Evolutionary conservation across 2,797 vertebrate species (phyloP).

Genomic region (Anguilla megastoma): DNA sequence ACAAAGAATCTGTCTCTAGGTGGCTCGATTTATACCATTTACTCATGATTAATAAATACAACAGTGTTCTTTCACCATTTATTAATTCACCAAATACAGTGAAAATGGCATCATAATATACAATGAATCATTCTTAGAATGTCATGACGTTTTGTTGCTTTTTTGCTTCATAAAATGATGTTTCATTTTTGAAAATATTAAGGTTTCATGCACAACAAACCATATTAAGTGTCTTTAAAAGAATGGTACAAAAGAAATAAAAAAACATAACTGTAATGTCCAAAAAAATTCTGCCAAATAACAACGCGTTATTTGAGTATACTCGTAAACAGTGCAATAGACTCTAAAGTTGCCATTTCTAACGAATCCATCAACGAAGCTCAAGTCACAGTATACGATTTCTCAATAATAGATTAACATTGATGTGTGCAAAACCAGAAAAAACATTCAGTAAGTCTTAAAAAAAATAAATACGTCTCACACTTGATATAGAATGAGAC

Average conservation of each 20-base stretch:
- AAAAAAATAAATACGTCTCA: conserved; percentile 59
- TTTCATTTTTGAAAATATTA: conserved; percentile 88
- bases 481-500: conserved; percentile 72
- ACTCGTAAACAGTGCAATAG: conserved; percentile 85
- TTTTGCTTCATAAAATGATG: conserved; percentile 88
- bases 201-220: conserved; percentile 91
- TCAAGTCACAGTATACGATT: conserved; percentile 86
- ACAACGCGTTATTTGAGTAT: conserved; percentile 79
- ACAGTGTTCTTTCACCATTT: conserved; percentile 81
- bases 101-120: conserved; percentile 97
- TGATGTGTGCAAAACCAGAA: conserved; percentile 83
- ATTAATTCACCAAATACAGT: conserved; percentile 98
- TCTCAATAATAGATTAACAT: conserved; percentile 84
- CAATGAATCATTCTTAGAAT: conserved; percentile 96
- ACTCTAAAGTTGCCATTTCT: conserved; percentile 80
- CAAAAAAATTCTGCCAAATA: conserved; percentile 75
- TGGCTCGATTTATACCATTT: neutral
- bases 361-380: conserved; percentile 83
- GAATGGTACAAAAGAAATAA: conserved; percentile 87
- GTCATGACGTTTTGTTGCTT: conserved; percentile 87
- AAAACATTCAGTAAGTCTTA: conserved; percentile 84
- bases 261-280: conserved; percentile 75
- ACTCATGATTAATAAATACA: conserved; percentile 53
- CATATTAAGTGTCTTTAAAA: conserved; percentile 88
- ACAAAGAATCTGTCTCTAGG: neutral